Evolutionary conservation across 64 coral and sea anemone genomes (phyloP), one percentile per base, ranked within the genome.

Genomic region (Dendronephthya gigantea): DNA sequence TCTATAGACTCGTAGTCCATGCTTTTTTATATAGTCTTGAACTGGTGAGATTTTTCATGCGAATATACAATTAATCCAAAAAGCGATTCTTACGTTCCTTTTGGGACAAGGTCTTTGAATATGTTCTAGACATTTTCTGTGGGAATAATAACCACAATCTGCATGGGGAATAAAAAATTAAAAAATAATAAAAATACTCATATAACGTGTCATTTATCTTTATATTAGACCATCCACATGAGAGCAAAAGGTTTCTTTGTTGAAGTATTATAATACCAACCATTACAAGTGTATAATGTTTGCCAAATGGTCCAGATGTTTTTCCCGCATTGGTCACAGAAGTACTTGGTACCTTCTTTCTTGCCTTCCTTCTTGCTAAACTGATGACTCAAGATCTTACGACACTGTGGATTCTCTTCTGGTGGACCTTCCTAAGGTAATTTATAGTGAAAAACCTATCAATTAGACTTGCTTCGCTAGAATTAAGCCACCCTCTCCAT

Each of bases 301-400:
- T 93, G 95, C 95, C 95, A 98, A 84, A 98, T 91, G 47, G 92
- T 90, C 95, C 95, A 98, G 19, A 98, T 92, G 13, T 72, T 40
- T 32, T 91, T 98, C 2, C 95, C 95, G 86, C 95, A 98, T 82
- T 90, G 88, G 74, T 98, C 95, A 88, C 95, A 98, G 27, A 81
- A 25, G 1, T 40, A 49, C 30, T 85, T 93, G 2, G 51, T 17
- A 30, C 68, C 88, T 23, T n/a, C n/a, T n/a, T 88, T 70, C 15
- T 83, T 9, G 2, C 66, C 58, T 22, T 91, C 65, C 68, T 88
- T 92, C n/a, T 93, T 98, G 2, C 81, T 13, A 79, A 98, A 93
- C 39, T 89, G 84, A 85, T 98, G 95, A 23, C 95, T 90, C 19
- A 98, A 87, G 25, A 98, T 51, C 74, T 98, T 98, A 68, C 85